Evolutionary conservation across 2,888 invertebrate genomes (phyloP).

Genomic region (Melanophora roralis): DNA sequence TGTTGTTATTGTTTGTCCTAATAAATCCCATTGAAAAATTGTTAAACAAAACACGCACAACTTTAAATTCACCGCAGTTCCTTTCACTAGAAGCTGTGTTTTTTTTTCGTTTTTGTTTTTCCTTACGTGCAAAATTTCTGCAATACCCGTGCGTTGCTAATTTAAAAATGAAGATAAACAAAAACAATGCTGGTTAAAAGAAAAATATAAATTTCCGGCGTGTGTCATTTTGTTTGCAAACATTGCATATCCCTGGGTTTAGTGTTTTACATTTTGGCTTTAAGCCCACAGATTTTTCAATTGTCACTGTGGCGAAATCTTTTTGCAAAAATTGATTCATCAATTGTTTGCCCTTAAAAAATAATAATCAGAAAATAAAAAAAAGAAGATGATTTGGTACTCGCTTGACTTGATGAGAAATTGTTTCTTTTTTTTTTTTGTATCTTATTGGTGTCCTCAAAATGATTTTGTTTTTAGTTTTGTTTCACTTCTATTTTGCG

Average conservation of each 20-base stretch:
- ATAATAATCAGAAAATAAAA: background rate
- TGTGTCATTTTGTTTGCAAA: constrained; percentile 63
- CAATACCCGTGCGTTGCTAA: constrained; percentile 55
- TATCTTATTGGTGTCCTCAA: background rate
- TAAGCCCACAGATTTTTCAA: constrained; percentile 71
- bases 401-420: constrained; percentile 67
- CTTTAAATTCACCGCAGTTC: background rate
- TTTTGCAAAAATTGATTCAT: constrained; percentile 51
- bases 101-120: constrained; percentile 10
- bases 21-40: constrained; percentile 60
- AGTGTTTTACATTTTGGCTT: constrained; percentile 41
- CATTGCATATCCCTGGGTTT: constrained; percentile 58
- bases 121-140: constrained; percentile 23
- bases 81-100: constrained; percentile 13
- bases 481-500: constrained; percentile 69
- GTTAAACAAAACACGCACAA: constrained; percentile 57
- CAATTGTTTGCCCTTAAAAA: constrained; percentile 40
- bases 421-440: constrained; percentile 18
- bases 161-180: constrained; percentile 50
- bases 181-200: constrained; percentile 29
- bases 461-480: constrained; percentile 9
- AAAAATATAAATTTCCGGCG: constrained; percentile 51
- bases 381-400: constrained; percentile 22
- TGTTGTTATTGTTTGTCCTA: constrained; percentile 43
- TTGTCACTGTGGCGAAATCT: constrained; percentile 66